Evolutionary conservation across 2,888 invertebrate species (phyloP).

Genomic region (Ophioninae sp.): DNA sequence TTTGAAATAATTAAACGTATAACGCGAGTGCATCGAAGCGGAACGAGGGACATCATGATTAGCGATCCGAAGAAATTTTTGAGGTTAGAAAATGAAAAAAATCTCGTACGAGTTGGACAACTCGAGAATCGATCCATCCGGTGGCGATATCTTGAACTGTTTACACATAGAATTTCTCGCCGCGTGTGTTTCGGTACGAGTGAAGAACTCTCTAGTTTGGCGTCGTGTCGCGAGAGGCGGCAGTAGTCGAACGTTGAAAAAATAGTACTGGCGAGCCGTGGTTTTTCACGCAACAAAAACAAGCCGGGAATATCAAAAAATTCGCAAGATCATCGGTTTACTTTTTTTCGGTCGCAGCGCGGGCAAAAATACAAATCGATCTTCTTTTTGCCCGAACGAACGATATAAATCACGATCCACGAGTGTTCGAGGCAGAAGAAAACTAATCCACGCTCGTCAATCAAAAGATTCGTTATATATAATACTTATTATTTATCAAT

Average conservation of each 20-base stretch:
- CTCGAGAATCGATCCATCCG: neutral
- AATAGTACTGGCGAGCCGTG: neutral
- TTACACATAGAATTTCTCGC: neutral
- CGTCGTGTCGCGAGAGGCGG: neutral
- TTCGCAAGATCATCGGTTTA: neutral
- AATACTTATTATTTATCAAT: slow-evolving; percentile 36
- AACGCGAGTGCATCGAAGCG: slow-evolving; percentile 29
- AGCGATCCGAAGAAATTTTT: slow-evolving; percentile 19
- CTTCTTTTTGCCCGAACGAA: neutral
- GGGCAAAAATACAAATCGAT: neutral
- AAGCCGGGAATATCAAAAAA: slow-evolving; percentile 2
- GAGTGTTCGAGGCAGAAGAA: neutral
- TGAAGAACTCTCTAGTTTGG: neutral
- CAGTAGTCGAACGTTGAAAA: neutral
- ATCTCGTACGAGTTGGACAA: neutral
- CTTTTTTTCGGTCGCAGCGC: slow-evolving; percentile 1
- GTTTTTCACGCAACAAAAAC: slow-evolving; percentile 1
- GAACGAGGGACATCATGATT: slow-evolving; percentile 4
- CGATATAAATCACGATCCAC: neutral
- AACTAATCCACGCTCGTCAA: slow-evolving; percentile 7
- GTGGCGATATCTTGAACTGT: slow-evolving; percentile 4
- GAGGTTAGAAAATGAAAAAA: slow-evolving; percentile 16
- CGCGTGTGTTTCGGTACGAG: neutral
- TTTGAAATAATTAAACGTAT: slow-evolving; percentile 30
- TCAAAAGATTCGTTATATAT: slow-evolving; percentile 9